Evolutionary conservation across 2,113 vertebrate species (phyloP).

Genomic region (rat (Rattus norvegicus)): DNA sequence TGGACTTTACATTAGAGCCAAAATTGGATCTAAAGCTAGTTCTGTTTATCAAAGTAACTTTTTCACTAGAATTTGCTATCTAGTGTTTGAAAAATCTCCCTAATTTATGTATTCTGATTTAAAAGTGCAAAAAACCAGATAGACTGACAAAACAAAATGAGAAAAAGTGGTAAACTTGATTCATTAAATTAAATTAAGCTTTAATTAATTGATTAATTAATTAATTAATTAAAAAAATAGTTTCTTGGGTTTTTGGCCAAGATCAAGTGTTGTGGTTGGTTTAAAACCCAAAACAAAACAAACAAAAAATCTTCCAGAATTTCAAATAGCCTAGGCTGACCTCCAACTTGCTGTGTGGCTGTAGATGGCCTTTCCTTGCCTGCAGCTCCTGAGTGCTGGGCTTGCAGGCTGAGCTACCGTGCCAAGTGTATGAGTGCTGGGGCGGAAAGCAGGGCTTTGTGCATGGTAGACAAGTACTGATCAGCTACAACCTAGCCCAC

Average conservation of each 20-base stretch:
- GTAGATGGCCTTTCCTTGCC: not conserved
- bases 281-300: not conserved
- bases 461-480: not conserved
- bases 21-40: conserved; percentile 23
- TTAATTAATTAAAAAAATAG: no score
- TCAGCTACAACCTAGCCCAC: not conserved
- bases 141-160: no score
- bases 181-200: not conserved
- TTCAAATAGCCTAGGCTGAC: not conserved
- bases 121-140: not conserved
- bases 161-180: not conserved
- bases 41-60: conserved; percentile 32
- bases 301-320: not conserved
- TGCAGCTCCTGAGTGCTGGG: not conserved
- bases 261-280: not conserved
- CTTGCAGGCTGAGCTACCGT: not conserved
- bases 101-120: not conserved
- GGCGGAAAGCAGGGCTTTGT: not conserved
- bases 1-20: not conserved
- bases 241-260: not conserved
- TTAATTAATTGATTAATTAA: no score
- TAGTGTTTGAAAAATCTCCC: conserved; percentile 42
- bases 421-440: not conserved
- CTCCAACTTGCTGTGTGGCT: not conserved
- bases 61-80: conserved; percentile 40